Evolutionary conservation across 1,140 invertebrate genomes (phyloP).

Genomic region (Drosophila arawakana): DNA sequence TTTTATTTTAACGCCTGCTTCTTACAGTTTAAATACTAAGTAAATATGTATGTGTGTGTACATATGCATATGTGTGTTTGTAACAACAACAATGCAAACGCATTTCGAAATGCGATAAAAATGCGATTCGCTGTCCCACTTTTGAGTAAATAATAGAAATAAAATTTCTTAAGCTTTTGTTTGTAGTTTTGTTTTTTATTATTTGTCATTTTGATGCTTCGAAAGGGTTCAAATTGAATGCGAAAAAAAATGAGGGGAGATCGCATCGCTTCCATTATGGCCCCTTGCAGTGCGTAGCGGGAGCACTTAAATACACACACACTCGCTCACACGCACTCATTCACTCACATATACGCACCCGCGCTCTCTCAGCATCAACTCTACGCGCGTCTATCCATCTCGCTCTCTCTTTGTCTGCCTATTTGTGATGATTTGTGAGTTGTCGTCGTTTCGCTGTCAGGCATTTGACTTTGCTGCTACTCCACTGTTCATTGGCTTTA

Average conservation of each 20-base stretch:
- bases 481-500: slow-evolving; percentile 74
- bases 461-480: slow-evolving; percentile 59
- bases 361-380: slow-evolving; percentile 5
- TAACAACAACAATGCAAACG: slow-evolving; percentile 38
- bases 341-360: neutral
- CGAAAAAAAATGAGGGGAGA: slow-evolving; percentile 16
- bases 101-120: slow-evolving; percentile 59
- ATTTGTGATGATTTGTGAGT: slow-evolving; percentile 62
- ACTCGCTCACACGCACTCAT: neutral
- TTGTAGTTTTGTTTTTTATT: slow-evolving; percentile 26
- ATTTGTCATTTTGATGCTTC: slow-evolving; percentile 43
- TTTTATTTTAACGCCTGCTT: slow-evolving; percentile 45
- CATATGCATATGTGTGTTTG: slow-evolving; percentile 20
- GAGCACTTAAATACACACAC: slow-evolving; percentile 1
- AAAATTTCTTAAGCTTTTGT: slow-evolving; percentile 48
- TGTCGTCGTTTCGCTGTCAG: slow-evolving; percentile 16
- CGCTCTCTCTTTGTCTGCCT: slow-evolving; percentile 24
- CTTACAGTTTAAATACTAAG: slow-evolving; percentile 39
- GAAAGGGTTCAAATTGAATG: slow-evolving; percentile 45
- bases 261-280: slow-evolving; percentile 17
- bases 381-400: slow-evolving; percentile 1
- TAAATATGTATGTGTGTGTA: slow-evolving; percentile 23
- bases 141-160: slow-evolving; percentile 50
- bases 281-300: slow-evolving; percentile 44
- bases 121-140: slow-evolving; percentile 53